Base-by-base conservation (phyloP, 2,888 invertebrate species). In the Aphodius sticticus region DNA sequence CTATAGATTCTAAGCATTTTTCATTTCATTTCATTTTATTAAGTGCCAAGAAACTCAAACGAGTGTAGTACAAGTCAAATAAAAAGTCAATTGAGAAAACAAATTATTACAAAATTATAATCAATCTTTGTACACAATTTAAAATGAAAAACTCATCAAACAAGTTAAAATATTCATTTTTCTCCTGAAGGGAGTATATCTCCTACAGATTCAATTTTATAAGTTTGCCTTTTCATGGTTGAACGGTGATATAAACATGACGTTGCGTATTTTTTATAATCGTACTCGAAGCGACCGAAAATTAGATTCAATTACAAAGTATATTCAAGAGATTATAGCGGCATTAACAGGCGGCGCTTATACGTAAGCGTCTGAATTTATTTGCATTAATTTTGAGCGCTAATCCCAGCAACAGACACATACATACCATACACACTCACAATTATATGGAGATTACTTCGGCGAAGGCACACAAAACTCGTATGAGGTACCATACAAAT, bases 291-390 rank as follows among this genome's bases (percentile, higher is more conserved):
- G 53, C 7, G 53, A 53, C 53, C 53, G 53, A 53, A 53, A 53
- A 53, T 53, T 53, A 53, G 53, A 53, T 53, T 53, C 53, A 53
- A 53, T 53, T 53, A 53, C 53, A 53, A 53, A 53, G 53, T 53
- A 2, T 53, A 53, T 53, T 53, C 53, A 53, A 53, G 53, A 53
- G 53, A 53, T 53, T 53, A 53, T 53, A 53, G 6, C 53, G 53
- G 53, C 12, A 53, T 53, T 53, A 53, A 53, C 53, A 2, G 53
- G 53, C 7, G 53, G 53, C 53, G 53, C 53, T 53, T 53, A 53
- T 53, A 53, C 53, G 53, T 53, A 53, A 53, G 53, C 53, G 53
- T 53, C 53, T 53, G 53, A 7, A 53, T 53, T 53, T 53, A 53
- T 53, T 53, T 53, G 53, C 53, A 53, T 53, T 53, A 53, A 53